These are phyloP conservation scores for Cheilosia grossa DNA, from an alignment of 2,888 invertebrate species.

Conservation along the genomic window DNA sequence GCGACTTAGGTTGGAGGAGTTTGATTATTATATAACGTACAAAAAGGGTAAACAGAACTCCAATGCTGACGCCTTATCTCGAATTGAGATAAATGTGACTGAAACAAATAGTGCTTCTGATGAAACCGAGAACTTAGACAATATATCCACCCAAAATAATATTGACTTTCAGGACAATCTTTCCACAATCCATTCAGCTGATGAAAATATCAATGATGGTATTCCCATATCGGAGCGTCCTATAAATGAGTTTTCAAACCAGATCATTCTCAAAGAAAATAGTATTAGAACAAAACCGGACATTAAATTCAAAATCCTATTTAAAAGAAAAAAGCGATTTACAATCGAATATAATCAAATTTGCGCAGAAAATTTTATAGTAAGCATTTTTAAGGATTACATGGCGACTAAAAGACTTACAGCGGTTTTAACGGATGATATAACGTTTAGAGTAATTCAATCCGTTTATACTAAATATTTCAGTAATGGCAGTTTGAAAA, in stretches of 20 bases:
- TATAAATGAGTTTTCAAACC: conserved; percentile 50
- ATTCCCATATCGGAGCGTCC: conserved; percentile 41
- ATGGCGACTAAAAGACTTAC: too few relatives aligned
- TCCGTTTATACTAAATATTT: conserved; percentile 22
- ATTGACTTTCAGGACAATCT: not conserved
- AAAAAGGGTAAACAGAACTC: conserved; percentile 47
- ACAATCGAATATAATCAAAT: not conserved
- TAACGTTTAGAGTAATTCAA: conserved; percentile 33
- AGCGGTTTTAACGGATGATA: too few relatives aligned
- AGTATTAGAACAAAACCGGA: not conserved
- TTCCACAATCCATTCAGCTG: conserved; percentile 5
- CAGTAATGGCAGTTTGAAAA: not conserved
- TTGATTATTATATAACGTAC: conserved; percentile 43
- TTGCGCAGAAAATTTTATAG: not conserved
- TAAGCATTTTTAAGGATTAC: not conserved
- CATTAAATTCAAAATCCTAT: conserved; percentile 4
- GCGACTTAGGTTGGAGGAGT: conserved; percentile 41
- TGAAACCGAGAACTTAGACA: not conserved
- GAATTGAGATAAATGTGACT: not conserved
- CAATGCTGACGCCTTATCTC: not conserved
- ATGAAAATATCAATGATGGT: conserved; percentile 21
- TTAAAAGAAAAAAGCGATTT: not conserved
- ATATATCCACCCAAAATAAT: not conserved
- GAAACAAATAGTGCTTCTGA: not conserved
- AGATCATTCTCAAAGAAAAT: conserved; percentile 34